phyloP scores from a whole-genome alignment of 2,888 invertebrate species.

The Cerastis leucographa region DNA sequence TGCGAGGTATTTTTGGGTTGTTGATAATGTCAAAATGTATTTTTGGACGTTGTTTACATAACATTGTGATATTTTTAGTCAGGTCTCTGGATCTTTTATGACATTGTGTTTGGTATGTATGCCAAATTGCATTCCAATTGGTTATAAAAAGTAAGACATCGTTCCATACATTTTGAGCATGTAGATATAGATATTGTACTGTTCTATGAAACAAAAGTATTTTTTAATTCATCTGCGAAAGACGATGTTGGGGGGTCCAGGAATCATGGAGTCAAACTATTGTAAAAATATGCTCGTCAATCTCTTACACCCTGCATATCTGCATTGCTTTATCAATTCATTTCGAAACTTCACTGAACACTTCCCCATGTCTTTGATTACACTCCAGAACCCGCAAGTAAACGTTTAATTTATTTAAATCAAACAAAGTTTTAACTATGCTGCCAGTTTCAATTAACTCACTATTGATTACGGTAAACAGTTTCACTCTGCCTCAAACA shows the following conservation, averaged over 20 bases:
- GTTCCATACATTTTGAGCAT: not conserved
- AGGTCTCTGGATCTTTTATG: not conserved
- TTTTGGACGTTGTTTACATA: slow-evolving; percentile 48
- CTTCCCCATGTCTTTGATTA: not conserved
- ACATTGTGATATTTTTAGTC: slow-evolving; percentile 34
- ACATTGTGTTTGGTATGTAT: not conserved
- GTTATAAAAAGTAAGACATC: not conserved
- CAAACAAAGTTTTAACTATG: slow-evolving; percentile 37
- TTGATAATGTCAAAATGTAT: slow-evolving; percentile 30
- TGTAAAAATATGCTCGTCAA: too few species aligned
- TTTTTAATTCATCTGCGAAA: not conserved
- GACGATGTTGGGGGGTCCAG: not conserved
- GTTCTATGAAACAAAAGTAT: not conserved
- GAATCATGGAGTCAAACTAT: not conserved
- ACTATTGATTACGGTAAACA: slow-evolving; percentile 50
- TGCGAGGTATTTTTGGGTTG: slow-evolving; percentile 14
- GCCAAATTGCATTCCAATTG: not conserved
- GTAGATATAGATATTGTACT: not conserved
- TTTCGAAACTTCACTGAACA: not conserved
- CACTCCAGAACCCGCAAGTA: not conserved
- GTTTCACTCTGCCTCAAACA: slow-evolving; percentile 38
- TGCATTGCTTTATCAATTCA: too few species aligned
- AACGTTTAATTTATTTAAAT: slow-evolving; percentile 28
- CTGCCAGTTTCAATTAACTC: slow-evolving; percentile 15
- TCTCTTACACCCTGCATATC: too few species aligned